Percentiles rank a stretch among this genome's conserved stretches.
Conservation (phyloP, 1,140 invertebrate species). For the Temnothorax longispinosus region DNA sequence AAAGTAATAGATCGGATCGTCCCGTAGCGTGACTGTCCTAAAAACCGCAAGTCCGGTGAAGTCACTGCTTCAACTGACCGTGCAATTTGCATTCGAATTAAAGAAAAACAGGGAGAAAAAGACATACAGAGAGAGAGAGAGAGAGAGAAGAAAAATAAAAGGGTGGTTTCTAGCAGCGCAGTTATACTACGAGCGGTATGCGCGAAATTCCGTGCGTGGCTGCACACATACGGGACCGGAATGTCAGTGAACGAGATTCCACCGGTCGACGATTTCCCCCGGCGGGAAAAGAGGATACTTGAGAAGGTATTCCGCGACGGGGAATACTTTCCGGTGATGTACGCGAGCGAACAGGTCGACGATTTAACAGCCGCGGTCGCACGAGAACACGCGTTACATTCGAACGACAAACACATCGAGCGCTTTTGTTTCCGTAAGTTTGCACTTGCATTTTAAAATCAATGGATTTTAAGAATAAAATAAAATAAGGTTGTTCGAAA, state of each 20-base stretch:
- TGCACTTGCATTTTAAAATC: background rate
- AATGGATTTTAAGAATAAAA: background rate
- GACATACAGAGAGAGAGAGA: background rate
- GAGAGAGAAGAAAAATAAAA: background rate
- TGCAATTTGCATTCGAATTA: constrained; percentile 45
- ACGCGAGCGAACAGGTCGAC: background rate
- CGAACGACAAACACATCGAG: background rate
- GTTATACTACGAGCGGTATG: constrained; percentile 48
- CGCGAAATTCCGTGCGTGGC: constrained; percentile 59
- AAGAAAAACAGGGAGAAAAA: background rate
- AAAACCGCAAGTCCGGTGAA: constrained; percentile 12
- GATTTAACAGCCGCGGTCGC: background rate
- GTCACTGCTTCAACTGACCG: constrained; percentile 9
- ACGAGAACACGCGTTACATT: background rate
- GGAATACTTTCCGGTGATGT: background rate
- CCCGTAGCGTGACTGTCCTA: background rate
- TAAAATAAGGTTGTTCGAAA: background rate
- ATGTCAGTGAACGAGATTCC: constrained; percentile 72
- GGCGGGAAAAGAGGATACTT: constrained; percentile 26
- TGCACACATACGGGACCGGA: constrained; percentile 65
- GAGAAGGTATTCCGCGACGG: constrained; percentile 15
- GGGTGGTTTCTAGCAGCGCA: constrained; percentile 3
- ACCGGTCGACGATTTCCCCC: constrained; percentile 58
- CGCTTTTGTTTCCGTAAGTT: background rate
- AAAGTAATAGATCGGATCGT: constrained; percentile 27